Percentiles rank a stretch among this genome's conserved stretches.
Evolutionary conservation across 2,113 vertebrate species (phyloP).

Genomic region (Ammodytes marinus): DNA sequence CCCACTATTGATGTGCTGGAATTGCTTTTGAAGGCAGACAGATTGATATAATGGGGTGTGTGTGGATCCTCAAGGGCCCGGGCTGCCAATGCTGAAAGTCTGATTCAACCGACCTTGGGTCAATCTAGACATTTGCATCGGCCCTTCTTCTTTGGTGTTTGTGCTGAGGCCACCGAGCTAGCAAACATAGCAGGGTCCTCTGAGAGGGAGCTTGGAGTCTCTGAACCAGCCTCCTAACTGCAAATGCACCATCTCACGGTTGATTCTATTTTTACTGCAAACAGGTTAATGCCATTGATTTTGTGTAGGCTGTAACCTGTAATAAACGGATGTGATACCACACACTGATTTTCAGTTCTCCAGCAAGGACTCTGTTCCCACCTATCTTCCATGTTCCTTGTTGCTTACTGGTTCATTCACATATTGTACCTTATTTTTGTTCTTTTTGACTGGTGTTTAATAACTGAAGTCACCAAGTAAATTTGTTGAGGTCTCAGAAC

Average conservation of each 20-base stretch:
- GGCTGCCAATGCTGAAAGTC: conserved; percentile 66
- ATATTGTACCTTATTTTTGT: not conserved
- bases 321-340: conserved; percentile 40
- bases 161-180: conserved; percentile 35
- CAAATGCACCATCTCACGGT: conserved; percentile 58
- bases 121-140: conserved; percentile 78
- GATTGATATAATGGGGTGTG: conserved; percentile 80
- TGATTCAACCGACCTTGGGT: conserved; percentile 83
- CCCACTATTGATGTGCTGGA: conserved; percentile 78
- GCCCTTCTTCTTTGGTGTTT: conserved; percentile 49
- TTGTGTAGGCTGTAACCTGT: conserved; percentile 69
- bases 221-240: conserved; percentile 30
- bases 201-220: conserved; percentile 14
- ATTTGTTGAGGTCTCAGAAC: not conserved
- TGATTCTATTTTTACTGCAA: conserved; percentile 74
- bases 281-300: conserved; percentile 78
- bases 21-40: conserved; percentile 84
- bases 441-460: not conserved
- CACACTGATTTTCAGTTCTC: conserved; percentile 21
- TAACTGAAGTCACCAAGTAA: not conserved
- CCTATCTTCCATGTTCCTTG: not conserved
- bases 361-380: conserved; percentile 5
- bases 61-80: conserved; percentile 71
- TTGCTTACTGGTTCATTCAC: not conserved
- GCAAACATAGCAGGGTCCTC: conserved; percentile 25